Base-by-base conservation (phyloP, 2,888 invertebrate genomes). In the Ophion obscuratus region DNA sequence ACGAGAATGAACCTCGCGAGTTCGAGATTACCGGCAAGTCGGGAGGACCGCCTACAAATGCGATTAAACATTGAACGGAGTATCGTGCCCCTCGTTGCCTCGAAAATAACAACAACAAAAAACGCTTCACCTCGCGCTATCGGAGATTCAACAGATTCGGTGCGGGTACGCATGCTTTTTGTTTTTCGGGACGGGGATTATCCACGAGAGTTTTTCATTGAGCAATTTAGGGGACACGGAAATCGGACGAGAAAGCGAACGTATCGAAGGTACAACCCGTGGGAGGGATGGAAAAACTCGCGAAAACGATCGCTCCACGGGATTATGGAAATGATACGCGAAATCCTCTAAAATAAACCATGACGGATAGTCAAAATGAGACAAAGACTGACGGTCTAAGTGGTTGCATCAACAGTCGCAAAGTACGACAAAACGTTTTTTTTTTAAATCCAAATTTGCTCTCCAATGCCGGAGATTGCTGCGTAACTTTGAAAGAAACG, bases 371-470 rank as follows among this genome's bases (percentile, higher is more conserved):
- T 89, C 88, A 92, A 91, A 91, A 92, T 91, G 92, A 93, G 92
- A 92, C 90, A 92, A 93, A 92, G 93, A 92, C 93, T 93, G 93
- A 93, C 89, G 91, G 91, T 89, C 88, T 91, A 86, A 88, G 82
- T 84, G 86, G 75, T 84, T 87, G 68, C 76, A 84, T 77, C 61
- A 62, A 70, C 80, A 64, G 61, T 75, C 70, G 27, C 75, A 20
- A 68, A 75, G 73, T 74, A 53, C 73, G 57, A 44, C 59, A 66
- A 68, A 76, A 82, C 68, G 73, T 74, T 64, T 77, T 83, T 74
- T 61, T 74, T 86, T 73, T 68, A 17, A 77, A 59, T 75, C 44
- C 75, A 76, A 67, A 77, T 82, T 31, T 31, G 78, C 75, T 67
- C 68, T 75, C 74, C 53, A 85, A 83, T 76, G 66, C 36, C 70